Percentiles rank a stretch among this genome's conserved stretches.
Evolutionary conservation across 2,888 invertebrate species (phyloP).

Genomic region (Zelleria hepariella): DNA sequence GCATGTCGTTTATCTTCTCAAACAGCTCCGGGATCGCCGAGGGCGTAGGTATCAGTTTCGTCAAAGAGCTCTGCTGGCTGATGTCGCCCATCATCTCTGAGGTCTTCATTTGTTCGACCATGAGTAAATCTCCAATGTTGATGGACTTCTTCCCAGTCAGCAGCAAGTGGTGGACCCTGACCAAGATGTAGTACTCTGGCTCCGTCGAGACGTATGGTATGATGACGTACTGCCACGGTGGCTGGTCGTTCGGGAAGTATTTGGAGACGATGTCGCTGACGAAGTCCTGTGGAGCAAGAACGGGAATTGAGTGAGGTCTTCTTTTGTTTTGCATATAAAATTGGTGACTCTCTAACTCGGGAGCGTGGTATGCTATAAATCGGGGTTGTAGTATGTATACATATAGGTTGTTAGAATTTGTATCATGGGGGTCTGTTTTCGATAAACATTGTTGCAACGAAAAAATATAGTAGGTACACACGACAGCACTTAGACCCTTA

Average conservation of each 20-base stretch:
- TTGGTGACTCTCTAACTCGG: too few relatives aligned
- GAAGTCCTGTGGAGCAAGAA: conserved; percentile 73
- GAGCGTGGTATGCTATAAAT: too few relatives aligned
- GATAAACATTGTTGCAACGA: too few relatives aligned
- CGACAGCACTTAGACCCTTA: too few relatives aligned
- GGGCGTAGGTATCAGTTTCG: conserved; percentile 72
- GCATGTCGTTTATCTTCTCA: conserved; percentile 76
- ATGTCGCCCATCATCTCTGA: conserved; percentile 41
- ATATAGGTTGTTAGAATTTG: too few relatives aligned
- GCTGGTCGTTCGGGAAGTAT: conserved; percentile 78
- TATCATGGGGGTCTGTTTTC: too few relatives aligned
- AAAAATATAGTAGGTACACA: too few relatives aligned
- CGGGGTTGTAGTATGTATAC: too few relatives aligned
- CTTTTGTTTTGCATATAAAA: background rate
- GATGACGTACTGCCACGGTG: conserved; percentile 87
- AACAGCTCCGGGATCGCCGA: conserved; percentile 77
- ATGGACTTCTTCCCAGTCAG: conserved; percentile 79
- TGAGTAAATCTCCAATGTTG: conserved; percentile 81
- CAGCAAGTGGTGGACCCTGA: conserved; percentile 83
- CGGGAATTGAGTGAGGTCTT: background rate
- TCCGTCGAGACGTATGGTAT: conserved; percentile 72
- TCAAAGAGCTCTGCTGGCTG: conserved; percentile 53
- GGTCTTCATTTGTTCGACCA: conserved; percentile 65
- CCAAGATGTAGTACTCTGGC: conserved; percentile 77
- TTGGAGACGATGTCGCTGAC: conserved; percentile 84